phyloP scores from a whole-genome alignment of 2,797 vertebrate genomes.

The Melanotaenia boesemani region DNA sequence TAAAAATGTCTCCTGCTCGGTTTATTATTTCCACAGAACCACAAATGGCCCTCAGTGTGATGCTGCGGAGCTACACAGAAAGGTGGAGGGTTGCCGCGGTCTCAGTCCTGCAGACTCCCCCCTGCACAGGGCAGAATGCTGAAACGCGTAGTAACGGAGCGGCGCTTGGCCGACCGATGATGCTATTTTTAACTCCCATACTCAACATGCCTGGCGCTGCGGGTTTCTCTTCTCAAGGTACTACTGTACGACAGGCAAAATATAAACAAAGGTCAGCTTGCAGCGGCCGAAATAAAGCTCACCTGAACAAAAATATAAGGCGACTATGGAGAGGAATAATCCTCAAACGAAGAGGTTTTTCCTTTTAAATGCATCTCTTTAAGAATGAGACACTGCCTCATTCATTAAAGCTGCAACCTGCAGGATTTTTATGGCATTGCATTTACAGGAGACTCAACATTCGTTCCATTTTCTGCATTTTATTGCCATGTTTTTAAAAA shows the following conservation, averaged over 20 bases:
- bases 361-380: conserved; percentile 37
- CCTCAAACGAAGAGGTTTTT: neutral
- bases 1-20: conserved; percentile 20
- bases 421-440: conserved; percentile 40
- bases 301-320: neutral
- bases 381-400: conserved; percentile 46
- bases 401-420: conserved; percentile 66
- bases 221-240: conserved; percentile 75
- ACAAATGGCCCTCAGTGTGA: conserved; percentile 25
- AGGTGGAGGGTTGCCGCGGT: conserved; percentile 56
- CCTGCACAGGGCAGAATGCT: conserved; percentile 80
- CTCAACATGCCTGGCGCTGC: conserved; percentile 76
- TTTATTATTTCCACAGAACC: conserved; percentile 28
- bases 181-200: conserved; percentile 82
- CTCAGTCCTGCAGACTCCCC: conserved; percentile 70
- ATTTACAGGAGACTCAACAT: conserved; percentile 6
- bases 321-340: neutral
- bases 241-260: conserved; percentile 56
- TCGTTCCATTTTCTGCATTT: neutral
- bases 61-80: conserved; percentile 42
- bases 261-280: conserved; percentile 46
- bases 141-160: conserved; percentile 83
- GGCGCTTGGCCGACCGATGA: conserved; percentile 75
- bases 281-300: neutral
- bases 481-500: neutral